These are phyloP conservation scores for Phalacrocorax pelagicus DNA, from an alignment of 2,113 vertebrate genomes.

Conservation along the genomic window DNA sequence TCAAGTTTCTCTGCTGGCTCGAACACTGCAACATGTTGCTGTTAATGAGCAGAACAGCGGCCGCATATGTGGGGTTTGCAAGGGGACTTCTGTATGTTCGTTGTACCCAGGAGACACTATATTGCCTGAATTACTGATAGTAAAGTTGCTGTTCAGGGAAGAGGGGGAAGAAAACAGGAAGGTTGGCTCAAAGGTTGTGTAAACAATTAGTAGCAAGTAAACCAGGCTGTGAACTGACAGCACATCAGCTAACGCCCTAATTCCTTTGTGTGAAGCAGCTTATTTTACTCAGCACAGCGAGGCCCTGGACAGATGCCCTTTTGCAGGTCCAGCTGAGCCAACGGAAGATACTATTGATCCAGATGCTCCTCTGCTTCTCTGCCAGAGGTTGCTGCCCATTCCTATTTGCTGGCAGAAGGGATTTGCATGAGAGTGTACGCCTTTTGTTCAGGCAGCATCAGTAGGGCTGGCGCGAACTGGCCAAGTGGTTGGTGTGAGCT, in stretches of 20 bases:
- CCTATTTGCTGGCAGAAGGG: not conserved
- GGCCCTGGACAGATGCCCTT: not conserved
- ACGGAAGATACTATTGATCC: not conserved
- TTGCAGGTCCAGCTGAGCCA: not conserved
- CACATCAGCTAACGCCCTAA: not conserved
- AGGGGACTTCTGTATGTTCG: not conserved
- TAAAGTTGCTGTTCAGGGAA: not conserved
- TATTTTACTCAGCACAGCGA: accelerated
- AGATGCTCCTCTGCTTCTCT: not conserved
- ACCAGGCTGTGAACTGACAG: not conserved
- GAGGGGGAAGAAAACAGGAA: not conserved
- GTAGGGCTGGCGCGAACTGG: accelerated
- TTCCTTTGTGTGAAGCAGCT: not conserved
- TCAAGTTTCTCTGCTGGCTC: not conserved
- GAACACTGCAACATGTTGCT: not conserved
- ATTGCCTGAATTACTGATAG: not conserved
- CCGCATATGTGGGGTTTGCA: not conserved
- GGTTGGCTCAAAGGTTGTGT: not conserved
- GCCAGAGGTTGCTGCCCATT: not conserved
- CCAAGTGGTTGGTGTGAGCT: accelerated
- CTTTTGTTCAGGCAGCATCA: not conserved
- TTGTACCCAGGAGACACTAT: not conserved
- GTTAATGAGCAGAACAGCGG: not conserved
- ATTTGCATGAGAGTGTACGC: accelerated
- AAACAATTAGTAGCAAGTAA: not conserved